Evolutionary conservation across 2,113 vertebrate genomes (phyloP), one percentile per base, ranked within the genome.

Genomic region (Dendropsophus ebraccatus): DNA sequence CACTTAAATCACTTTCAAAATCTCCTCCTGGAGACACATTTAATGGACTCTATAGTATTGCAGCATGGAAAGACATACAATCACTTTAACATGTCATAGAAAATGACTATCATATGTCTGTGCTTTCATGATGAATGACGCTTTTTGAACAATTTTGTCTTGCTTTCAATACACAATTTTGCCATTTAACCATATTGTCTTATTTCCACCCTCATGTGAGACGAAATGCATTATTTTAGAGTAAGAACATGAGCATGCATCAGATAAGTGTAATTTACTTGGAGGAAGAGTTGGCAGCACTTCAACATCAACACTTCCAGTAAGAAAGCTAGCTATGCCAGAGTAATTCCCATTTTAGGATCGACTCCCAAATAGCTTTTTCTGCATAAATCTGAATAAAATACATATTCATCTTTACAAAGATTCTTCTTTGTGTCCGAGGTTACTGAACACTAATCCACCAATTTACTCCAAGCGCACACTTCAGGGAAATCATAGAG

Each of bases 41-140:
- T 81, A 81, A 65, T 81, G 78, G 56, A 58, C 78, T 81, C 78
- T 80, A 28, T 62, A 80, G 78, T 28, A 80, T 62, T 80, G 78
- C 78, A 80, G 78, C 78, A 62, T 80, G 78, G 78, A 80, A 80
- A 80, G 78, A 80, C 80, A 69, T 67, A 58, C 69, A 72, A 83
- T 56, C 69, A 74, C 23, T 73, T 83, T 56, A 73, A 83, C 50
- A 74, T 73, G 49, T 72, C 50, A 23, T 58, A 54, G 67, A 83
- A 83, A 83, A 83, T 83, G 67, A 74, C 65, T 72, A 73, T 83
- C 82, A 37, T 70, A 83, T 72, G 67, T 58, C 82, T 37, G 28
- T 35, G 21, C 82, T 73, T 73, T 74, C 35, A 60, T 52, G 49
- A 73, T 54, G 67, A 83, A 74, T 60, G 67, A 25, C 25, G 23